Evolutionary conservation across 2,888 invertebrate genomes (phyloP).

Genomic region (Lissocephala sabroskyi): DNA sequence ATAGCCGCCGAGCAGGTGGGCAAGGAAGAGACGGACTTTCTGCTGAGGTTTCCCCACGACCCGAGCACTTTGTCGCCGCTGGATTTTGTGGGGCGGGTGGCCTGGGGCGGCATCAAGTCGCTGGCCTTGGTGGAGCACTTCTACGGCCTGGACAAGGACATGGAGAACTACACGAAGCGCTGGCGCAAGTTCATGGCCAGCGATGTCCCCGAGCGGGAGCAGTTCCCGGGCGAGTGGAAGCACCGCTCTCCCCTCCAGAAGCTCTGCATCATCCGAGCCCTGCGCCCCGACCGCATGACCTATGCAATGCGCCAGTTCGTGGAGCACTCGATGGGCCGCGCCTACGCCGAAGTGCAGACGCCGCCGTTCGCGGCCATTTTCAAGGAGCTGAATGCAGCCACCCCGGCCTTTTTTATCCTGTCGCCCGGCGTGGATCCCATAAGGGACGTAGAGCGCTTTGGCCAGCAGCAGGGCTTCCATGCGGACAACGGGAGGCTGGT

Average conservation of each 20-base stretch:
- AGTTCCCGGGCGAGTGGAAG: constrained; percentile 97
- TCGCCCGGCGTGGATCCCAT: constrained; percentile 96
- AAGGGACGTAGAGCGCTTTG: constrained; percentile 83
- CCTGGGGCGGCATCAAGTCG: constrained; percentile 89
- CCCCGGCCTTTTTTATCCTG: constrained; percentile 94
- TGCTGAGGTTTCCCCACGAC: constrained; percentile 87
- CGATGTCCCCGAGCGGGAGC: constrained; percentile 93
- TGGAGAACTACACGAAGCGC: constrained; percentile 91
- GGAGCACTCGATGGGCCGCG: constrained; percentile 88
- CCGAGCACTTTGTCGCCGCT: constrained; percentile 83
- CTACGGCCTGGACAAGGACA: constrained; percentile 90
- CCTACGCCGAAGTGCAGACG: constrained; percentile 84
- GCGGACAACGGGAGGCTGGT: constrained; percentile 87
- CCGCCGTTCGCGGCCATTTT: constrained; percentile 88
- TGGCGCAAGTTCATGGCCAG: constrained; percentile 95
- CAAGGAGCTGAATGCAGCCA: constrained; percentile 86
- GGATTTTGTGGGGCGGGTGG: constrained; percentile 84
- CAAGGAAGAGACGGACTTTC: constrained; percentile 86
- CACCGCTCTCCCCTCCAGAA: constrained; percentile 89
- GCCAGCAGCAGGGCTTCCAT: constrained; percentile 85
- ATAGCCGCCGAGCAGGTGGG: constrained; percentile 76
- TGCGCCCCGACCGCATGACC: constrained; percentile 94
- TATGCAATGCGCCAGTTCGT: constrained; percentile 88
- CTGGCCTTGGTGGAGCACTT: constrained; percentile 87
- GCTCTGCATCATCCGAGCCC: constrained; percentile 91